phyloP scores from a whole-genome alignment of 2,113 vertebrate genomes.

The Rhineura floridana region DNA sequence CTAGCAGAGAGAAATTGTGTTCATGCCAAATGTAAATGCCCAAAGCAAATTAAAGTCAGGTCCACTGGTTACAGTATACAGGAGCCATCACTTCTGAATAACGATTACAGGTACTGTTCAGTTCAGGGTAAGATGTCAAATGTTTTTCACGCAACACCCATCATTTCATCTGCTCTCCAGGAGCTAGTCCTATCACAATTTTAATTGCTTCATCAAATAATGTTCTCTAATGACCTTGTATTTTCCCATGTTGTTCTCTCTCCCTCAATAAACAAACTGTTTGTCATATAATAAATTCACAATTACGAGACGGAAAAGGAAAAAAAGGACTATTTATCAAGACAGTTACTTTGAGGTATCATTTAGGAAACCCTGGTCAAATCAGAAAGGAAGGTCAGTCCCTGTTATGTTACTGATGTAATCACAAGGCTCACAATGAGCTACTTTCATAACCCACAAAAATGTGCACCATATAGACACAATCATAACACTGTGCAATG shows the following conservation, averaged over 20 bases:
- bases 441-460: background rate
- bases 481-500: background rate
- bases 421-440: background rate
- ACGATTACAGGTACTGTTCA: constrained; percentile 19
- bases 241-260: background rate
- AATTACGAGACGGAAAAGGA: background rate
- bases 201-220: background rate
- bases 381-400: background rate
- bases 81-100: constrained; percentile 25
- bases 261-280: constrained; percentile 19
- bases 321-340: background rate
- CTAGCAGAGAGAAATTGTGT: constrained; percentile 4
- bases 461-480: background rate
- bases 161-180: background rate
- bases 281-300: constrained; percentile 5
- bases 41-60: constrained; percentile 25
- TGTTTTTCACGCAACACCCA: background rate
- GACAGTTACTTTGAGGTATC: background rate
- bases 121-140: constrained; percentile 27
- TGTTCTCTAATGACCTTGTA: background rate
- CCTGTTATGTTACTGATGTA: background rate
- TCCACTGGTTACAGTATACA: constrained; percentile 3
- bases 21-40: constrained; percentile 32
- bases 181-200: constrained; percentile 19
- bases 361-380: background rate